These are phyloP conservation scores for Aricia agestis DNA, from an alignment of 1,140 invertebrate species.

Conservation along the genomic window DNA sequence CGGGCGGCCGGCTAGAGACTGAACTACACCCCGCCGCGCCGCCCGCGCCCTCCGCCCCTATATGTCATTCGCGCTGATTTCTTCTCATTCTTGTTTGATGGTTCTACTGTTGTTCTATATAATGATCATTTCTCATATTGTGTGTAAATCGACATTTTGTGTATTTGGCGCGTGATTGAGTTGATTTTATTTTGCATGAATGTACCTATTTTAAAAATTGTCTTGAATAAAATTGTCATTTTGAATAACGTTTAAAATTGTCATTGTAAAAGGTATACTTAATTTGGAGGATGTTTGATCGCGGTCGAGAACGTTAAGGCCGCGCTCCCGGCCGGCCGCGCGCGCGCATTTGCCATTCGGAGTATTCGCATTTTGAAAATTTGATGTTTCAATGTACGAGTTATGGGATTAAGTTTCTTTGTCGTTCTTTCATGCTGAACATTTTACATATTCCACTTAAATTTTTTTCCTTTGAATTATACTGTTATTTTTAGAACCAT, in stretches of 20 bases:
- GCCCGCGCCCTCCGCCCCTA: constrained; percentile 41
- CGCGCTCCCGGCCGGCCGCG: constrained; percentile 16
- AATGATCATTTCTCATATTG: constrained; percentile 56
- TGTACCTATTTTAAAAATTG: constrained; percentile 33
- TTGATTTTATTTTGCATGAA: constrained; percentile 52
- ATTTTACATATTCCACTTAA: constrained; percentile 46
- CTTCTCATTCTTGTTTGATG: constrained; percentile 62
- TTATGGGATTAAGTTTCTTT: constrained; percentile 44
- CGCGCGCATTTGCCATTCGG: constrained; percentile 1
- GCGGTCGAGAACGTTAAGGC: constrained; percentile 22
- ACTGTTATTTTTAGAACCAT: constrained; percentile 70
- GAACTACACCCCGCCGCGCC: constrained; percentile 66
- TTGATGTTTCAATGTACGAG: constrained; percentile 43
- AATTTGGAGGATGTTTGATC: constrained; percentile 22
- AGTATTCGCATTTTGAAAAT: background rate
- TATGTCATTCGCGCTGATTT: constrained; percentile 52
- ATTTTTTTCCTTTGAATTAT: constrained; percentile 59
- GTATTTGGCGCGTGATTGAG: constrained; percentile 60
- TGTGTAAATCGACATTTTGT: constrained; percentile 63
- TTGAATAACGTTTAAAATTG: constrained; percentile 14
- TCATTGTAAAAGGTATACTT: constrained; percentile 24
- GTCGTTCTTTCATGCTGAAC: constrained; percentile 38
- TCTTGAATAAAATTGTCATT: constrained; percentile 17
- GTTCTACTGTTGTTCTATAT: constrained; percentile 59
- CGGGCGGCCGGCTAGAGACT: constrained; percentile 64